phyloP scores from a whole-genome alignment of 1,140 invertebrate genomes.

The Pollicipes pollicipes region DNA sequence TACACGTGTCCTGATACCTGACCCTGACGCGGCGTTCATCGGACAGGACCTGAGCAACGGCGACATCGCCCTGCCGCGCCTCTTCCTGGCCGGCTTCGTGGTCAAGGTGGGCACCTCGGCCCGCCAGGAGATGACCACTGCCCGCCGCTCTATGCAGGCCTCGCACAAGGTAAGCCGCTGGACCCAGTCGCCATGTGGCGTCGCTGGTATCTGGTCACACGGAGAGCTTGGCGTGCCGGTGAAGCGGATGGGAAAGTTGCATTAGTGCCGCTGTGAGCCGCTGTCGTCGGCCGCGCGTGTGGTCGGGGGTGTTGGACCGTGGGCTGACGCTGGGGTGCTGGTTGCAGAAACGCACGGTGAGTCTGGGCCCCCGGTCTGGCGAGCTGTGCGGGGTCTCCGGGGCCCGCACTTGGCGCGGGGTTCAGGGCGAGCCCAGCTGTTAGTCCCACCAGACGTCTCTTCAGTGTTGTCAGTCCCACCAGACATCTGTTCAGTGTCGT shows the following conservation, averaged over 20 bases:
- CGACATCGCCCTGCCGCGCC: background rate
- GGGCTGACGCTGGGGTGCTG: too few species aligned
- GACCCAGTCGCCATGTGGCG: background rate
- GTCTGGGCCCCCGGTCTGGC: too few species aligned
- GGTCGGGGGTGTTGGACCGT: conserved; percentile 14
- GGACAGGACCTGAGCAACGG: background rate
- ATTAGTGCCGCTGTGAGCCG: conserved; percentile 1
- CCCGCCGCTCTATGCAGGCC: conserved; percentile 7
- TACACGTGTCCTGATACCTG: too few species aligned
- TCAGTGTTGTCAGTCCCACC: too few species aligned
- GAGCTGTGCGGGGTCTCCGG: too few species aligned
- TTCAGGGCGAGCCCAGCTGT: too few species aligned
- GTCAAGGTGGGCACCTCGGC: background rate
- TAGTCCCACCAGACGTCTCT: too few species aligned
- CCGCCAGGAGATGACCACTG: background rate
- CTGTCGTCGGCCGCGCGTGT: conserved; percentile 32
- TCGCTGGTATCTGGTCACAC: conserved; percentile 6
- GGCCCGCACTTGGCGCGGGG: too few species aligned
- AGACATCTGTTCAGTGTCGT: too few species aligned
- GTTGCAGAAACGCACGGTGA: too few species aligned
- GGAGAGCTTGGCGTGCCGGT: conserved; percentile 9
- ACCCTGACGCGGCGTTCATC: too few species aligned
- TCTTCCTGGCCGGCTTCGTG: background rate
- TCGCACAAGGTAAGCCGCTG: conserved; percentile 10
- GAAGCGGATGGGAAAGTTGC: too few species aligned